phyloP scores from a whole-genome alignment of 2,888 invertebrate genomes.

The Coecobrya sp. region DNA sequence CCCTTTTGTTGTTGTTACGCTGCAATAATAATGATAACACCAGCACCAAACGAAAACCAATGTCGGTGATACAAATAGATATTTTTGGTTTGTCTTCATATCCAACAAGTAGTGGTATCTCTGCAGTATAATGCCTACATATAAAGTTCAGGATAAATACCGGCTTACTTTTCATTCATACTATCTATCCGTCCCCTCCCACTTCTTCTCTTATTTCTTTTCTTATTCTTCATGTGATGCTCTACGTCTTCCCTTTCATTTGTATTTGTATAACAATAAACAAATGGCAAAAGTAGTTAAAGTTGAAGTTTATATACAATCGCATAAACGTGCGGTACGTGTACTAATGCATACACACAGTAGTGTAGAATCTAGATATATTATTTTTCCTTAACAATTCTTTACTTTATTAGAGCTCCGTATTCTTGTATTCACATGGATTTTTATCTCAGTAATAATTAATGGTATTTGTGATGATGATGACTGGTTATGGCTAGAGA shows the following conservation, averaged over 20 bases:
- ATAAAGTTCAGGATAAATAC: constrained; percentile 29
- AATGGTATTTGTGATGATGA: constrained; percentile 81
- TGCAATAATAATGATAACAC: constrained; percentile 52
- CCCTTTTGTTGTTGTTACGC: constrained; percentile 34
- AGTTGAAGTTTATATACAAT: constrained; percentile 13
- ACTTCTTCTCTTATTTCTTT: constrained; percentile 47
- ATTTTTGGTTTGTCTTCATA: neutral
- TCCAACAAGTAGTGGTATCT: neutral
- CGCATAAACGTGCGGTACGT: constrained; percentile 16
- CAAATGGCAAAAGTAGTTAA: constrained; percentile 9
- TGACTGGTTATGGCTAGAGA: constrained; percentile 82
- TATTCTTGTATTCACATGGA: constrained; percentile 81
- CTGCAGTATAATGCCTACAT: neutral
- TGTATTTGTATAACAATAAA: neutral
- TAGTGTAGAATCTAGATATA: neutral
- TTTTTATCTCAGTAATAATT: constrained; percentile 83
- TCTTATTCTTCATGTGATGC: constrained; percentile 29
- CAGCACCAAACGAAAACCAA: neutral
- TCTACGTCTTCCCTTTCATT: constrained; percentile 33
- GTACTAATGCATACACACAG: neutral
- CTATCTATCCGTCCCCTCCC: constrained; percentile 53
- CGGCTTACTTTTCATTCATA: constrained; percentile 60
- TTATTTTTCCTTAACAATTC: constrained; percentile 13
- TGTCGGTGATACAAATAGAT: neutral
- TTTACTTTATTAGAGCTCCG: constrained; percentile 14